Base-by-base conservation (phyloP, 2,888 invertebrate genomes). In the Mylabris sibirica region DNA sequence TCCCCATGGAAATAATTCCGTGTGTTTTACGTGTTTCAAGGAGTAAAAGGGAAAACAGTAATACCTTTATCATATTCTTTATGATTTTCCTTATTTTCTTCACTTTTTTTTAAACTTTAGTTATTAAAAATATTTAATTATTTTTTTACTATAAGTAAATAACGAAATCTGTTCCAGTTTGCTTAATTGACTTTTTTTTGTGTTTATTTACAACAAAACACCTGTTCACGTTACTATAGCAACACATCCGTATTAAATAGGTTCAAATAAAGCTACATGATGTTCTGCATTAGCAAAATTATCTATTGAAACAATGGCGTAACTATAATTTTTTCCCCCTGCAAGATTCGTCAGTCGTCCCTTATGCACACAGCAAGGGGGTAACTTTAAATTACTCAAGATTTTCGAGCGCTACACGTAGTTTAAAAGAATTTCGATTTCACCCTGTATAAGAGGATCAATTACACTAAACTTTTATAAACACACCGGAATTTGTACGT, bases 1-100 rank as follows among this genome's bases (percentile, higher is more conserved):
- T 67, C 60, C 65, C 67, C 67, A 65, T 70, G 67, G 67, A 67
- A 70, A 70, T 70, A 65, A 70, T 70, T 70, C 68, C 60, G 68
- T 65, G 68, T 63, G 70, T 66, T 68, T 63, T 70, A 70, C 63
- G 63, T 63, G 68, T 66, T 66, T 22, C 17, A 44, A n/a, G 44
- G 14, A 30, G 8, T 30, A 30, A 8, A 14, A 14, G n/a, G 35
- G 60, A 59, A 67, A 64, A 64, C 9, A 2, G 4, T 30, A 44
- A 57, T 64, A 59, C 65, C 61, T 69, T 26, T 67, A 64, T 67
- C 66, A 69, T 69, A 63, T 69, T 69, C 66, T 20, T 49, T 44
- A 44, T 44, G 44, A 49, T 49, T 63, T 60, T 59, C 20, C 62
- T 61, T 61, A 63, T 69, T 69, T 49, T 61, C 59, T 67, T 67